phyloP scores from a whole-genome alignment of 1,140 invertebrate species.

The Zaprionus lachaisei region DNA sequence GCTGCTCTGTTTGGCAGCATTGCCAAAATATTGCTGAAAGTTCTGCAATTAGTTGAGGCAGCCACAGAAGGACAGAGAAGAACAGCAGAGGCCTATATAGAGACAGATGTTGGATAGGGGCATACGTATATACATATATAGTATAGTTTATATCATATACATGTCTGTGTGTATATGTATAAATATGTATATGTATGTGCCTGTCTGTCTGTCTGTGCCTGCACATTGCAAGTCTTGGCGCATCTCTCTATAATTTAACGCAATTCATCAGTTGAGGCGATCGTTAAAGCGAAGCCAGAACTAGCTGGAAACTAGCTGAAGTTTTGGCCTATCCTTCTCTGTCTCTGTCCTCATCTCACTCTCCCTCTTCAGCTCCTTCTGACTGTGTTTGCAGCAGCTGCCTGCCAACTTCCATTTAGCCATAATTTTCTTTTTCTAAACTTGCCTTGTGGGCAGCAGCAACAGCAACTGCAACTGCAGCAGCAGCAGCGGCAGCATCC shows the following conservation, averaged over 20 bases:
- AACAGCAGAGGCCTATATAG: background rate
- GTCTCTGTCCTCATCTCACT: background rate
- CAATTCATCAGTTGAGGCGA: constrained; percentile 12
- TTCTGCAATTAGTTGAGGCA: constrained; percentile 33
- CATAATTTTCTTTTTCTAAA: constrained; percentile 65
- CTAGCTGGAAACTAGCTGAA: background rate
- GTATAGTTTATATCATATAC: background rate
- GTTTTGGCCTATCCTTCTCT: background rate
- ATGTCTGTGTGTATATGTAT: background rate
- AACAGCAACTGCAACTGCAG: constrained; percentile 28
- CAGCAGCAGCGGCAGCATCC: constrained; percentile 23
- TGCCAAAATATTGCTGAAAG: constrained; percentile 24
- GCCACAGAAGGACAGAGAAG: background rate
- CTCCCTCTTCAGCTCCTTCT: background rate
- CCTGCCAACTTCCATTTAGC: constrained; percentile 64
- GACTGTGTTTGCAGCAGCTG: constrained; percentile 21
- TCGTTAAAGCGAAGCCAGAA: constrained; percentile 1
- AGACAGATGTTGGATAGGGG: background rate
- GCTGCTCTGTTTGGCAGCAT: constrained; percentile 55
- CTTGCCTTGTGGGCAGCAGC: constrained; percentile 63
- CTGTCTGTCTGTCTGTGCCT: background rate
- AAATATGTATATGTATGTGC: background rate
- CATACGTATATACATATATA: background rate
- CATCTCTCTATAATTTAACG: constrained; percentile 19
- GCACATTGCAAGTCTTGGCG: background rate